Evolutionary conservation across 2,113 vertebrate species (phyloP), one percentile per base, ranked within the genome.

Genomic region (Etheostoma spectabile): DNA sequence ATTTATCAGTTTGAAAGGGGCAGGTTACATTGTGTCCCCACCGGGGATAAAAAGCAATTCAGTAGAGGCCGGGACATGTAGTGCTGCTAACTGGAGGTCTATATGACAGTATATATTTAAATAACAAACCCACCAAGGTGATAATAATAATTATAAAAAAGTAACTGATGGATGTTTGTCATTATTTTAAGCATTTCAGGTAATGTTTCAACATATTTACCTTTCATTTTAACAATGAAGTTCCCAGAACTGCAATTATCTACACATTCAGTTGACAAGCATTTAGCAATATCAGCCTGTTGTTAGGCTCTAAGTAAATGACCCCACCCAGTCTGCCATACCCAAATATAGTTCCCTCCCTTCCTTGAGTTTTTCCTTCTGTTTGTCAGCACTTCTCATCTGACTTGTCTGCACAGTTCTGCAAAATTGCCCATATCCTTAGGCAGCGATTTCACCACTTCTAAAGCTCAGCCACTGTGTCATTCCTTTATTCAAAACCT

Each of bases 381-480:
- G 13, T 49, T 33, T 14, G 13, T 42, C 51, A 60, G 62, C 24
- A 4, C 22, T 3, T 53, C 67, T 62, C 38, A 16, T 5, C n/a
- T 35, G n/a, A 8, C 57, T 45, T 72, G 64, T 75, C 69, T 15
- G 64, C 35, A 61, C 75, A 46, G 12, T 30, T 52, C n/a, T 61
- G 66, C 33, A 22, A 80, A 48, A 59, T 38, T 51, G 12, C 38
- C 18, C 5, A 0, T 64, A 60, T 45, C 80, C 45, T 48, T 0
- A 22, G 74, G 64, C 65, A 16, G 27, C 11, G 49, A 16, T n/a
- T 71, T 75, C 69, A 21, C n/a, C 22, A 35, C 72, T 67, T 12
- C 18, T 18, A 22, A 46, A 4, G 5, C 22, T 68, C 57, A 78
- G 64, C 77, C 60, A 48, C 74, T 68, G 38, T 42, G 42, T 88